Evolutionary conservation across 2,888 invertebrate genomes (phyloP).

Genomic region (Rhyacophila evoluta): DNA sequence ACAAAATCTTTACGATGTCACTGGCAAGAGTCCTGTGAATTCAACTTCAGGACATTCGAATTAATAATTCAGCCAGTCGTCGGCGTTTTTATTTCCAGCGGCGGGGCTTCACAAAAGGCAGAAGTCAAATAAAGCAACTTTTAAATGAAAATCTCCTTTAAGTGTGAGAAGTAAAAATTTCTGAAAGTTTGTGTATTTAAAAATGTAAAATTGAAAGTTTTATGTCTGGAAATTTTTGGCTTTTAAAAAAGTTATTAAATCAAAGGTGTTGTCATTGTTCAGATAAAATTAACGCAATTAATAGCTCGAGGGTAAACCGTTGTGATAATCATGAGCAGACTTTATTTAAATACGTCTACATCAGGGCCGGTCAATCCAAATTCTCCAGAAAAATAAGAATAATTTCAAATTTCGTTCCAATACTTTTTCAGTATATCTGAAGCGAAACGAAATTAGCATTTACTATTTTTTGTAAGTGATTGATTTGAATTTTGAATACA

Average conservation of each 20-base stretch:
- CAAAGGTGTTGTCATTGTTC: too few species aligned
- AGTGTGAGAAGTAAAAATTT: background rate
- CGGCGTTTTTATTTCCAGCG: slow-evolving; percentile 14
- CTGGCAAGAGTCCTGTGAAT: background rate
- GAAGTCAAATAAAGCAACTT: slow-evolving; percentile 22
- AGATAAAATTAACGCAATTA: too few species aligned
- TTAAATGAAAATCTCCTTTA: background rate
- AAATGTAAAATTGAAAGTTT: background rate
- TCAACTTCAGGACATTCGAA: slow-evolving; percentile 19
- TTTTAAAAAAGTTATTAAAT: background rate
- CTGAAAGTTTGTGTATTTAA: background rate
- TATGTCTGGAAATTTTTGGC: background rate
- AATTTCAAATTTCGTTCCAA: too few species aligned
- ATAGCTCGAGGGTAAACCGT: too few species aligned
- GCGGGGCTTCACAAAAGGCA: background rate
- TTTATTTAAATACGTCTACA: too few species aligned
- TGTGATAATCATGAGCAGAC: too few species aligned
- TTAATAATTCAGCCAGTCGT: slow-evolving; percentile 17
- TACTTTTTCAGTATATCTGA: too few species aligned
- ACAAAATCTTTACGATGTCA: background rate
- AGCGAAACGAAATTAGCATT: too few species aligned
- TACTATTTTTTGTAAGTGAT: too few species aligned
- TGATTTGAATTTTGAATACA: too few species aligned
- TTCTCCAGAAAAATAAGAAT: too few species aligned
- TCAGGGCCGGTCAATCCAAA: too few species aligned